Evolutionary conservation across 1,140 invertebrate genomes (phyloP).

Genomic region (Papilio polytes): DNA sequence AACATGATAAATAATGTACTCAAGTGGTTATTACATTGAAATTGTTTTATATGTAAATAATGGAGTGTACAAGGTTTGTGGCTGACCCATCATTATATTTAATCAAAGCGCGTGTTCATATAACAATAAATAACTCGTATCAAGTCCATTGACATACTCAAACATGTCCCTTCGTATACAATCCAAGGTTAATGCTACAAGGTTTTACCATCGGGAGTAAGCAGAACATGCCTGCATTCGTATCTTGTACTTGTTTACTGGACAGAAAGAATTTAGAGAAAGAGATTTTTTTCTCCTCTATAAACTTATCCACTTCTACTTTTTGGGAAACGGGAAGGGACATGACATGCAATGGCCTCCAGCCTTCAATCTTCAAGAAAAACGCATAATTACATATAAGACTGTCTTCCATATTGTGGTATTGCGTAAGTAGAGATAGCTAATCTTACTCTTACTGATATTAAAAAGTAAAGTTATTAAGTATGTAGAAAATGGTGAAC

Average conservation of each 20-base stretch:
- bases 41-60: constrained; percentile 19
- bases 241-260: neutral
- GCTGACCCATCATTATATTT: constrained; percentile 3
- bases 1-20: constrained; percentile 1
- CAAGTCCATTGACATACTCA: constrained; percentile 3
- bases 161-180: neutral
- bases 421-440: no score
- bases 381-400: no score
- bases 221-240: neutral
- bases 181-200: neutral
- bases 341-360: no score
- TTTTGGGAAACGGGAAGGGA: no score
- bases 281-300: no score
- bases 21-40: constrained; percentile 9
- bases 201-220: neutral
- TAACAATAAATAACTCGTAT: neutral
- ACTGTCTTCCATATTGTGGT: no score
- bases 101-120: constrained; percentile 1
- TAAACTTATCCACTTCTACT: no score
- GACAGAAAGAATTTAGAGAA: no score
- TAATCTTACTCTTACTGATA: no score
- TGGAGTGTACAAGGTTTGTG: constrained; percentile 1
- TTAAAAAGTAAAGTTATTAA: no score
- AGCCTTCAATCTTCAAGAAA: no score
- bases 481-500: no score